These are phyloP conservation scores for Luehdorfia chinensis DNA, from an alignment of 1,140 invertebrate species.

Conservation along the genomic window DNA sequence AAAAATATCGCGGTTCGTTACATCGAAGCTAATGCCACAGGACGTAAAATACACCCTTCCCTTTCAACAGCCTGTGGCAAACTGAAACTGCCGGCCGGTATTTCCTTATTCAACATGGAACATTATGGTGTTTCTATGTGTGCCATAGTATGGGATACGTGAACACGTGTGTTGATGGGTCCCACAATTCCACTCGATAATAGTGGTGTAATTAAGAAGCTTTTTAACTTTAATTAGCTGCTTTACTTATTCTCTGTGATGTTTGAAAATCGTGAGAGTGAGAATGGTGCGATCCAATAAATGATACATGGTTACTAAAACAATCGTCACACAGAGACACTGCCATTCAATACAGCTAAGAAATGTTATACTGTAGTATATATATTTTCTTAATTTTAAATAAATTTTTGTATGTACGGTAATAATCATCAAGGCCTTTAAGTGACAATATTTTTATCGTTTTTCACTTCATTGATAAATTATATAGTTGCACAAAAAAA, in stretches of 20 bases:
- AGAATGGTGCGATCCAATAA: background rate
- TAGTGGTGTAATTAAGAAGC: conserved; percentile 25
- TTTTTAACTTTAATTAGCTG: conserved; percentile 27
- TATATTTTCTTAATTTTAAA: no score
- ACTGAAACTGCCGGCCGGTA: conserved; percentile 6
- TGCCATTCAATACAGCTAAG: no score
- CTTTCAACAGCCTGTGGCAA: background rate
- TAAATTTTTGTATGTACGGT: no score
- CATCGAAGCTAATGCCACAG: no score
- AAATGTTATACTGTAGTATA: no score
- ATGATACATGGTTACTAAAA: no score
- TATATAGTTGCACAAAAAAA: no score
- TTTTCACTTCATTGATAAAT: no score
- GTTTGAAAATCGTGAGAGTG: conserved; percentile 1
- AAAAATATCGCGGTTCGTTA: background rate
- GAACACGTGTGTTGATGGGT: conserved; percentile 15
- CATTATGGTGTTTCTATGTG: background rate
- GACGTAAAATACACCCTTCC: background rate
- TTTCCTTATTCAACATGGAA: conserved; percentile 1
- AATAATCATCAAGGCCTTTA: no score
- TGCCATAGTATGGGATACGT: background rate
- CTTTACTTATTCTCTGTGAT: conserved; percentile 12
- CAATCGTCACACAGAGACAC: no score
- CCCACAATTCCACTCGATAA: conserved; percentile 21
- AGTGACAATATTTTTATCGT: no score